phyloP scores from a whole-genome alignment of 2,888 invertebrate genomes.

The Lapara coniferarum region DNA sequence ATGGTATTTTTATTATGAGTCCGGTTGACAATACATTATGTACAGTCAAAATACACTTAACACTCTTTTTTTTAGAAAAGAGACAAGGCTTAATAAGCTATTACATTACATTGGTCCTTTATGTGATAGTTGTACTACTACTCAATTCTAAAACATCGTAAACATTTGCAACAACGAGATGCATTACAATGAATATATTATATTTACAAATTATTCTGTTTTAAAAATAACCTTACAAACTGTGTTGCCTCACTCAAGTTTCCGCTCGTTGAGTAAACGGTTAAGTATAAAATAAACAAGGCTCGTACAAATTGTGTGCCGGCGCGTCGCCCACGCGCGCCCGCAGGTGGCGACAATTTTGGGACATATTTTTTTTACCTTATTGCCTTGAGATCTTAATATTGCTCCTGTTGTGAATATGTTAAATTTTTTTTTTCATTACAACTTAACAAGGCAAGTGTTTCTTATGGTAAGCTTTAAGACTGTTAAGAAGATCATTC shows the following conservation, averaged over 20 bases:
- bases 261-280: background rate
- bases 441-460: too few species aligned
- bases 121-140: too few species aligned
- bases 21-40: background rate
- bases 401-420: background rate
- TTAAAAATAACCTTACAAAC: background rate
- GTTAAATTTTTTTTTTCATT: too few species aligned
- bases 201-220: too few species aligned
- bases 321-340: background rate
- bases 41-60: background rate
- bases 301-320: background rate
- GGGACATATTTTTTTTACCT: background rate
- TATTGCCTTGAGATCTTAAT: background rate
- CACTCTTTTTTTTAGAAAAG: too few species aligned
- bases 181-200: too few species aligned
- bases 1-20: background rate
- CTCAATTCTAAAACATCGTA: too few species aligned
- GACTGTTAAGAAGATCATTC: too few species aligned
- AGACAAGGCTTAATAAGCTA: too few species aligned
- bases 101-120: too few species aligned
- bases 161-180: too few species aligned
- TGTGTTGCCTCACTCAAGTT: background rate
- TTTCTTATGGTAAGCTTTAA: too few species aligned
- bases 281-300: background rate
- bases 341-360: constrained; percentile 5